A percentile compares a stretch with the other conserved stretches of the same genome.
phyloP scores from a whole-genome alignment of 2,797 vertebrate species.

The Bufotes viridis region DNA sequence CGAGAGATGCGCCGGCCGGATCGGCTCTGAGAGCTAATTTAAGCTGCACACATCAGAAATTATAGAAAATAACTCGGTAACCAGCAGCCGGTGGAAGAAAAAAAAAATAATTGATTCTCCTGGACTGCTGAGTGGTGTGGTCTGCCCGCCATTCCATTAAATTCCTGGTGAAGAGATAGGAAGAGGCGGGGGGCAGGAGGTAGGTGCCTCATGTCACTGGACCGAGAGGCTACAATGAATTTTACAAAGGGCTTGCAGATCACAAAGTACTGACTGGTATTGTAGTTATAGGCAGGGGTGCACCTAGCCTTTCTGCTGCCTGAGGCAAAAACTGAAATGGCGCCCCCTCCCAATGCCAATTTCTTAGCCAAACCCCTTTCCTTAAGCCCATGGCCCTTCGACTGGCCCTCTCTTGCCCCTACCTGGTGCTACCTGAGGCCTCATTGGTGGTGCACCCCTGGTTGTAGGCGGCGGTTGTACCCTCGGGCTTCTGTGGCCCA shows the following conservation, averaged over 20 bases:
- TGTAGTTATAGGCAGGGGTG: neutral
- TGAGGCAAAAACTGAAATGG: no score
- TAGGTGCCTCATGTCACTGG: neutral
- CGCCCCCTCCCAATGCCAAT: no score
- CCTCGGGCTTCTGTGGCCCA: no score
- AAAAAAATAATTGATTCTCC: conserved; percentile 66
- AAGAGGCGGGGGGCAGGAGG: neutral
- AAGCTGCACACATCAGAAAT: conserved; percentile 68
- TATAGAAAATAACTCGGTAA: conserved; percentile 71
- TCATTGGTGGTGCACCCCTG: no score
- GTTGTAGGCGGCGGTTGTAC: no score
- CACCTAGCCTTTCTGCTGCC: no score
- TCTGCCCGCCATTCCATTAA: conserved; percentile 66
- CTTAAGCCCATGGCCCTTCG: no score
- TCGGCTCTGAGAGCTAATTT: conserved; percentile 64
- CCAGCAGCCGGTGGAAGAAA: conserved; percentile 30
- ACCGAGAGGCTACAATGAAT: neutral
- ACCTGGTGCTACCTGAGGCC: no score
- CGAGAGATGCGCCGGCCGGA: neutral
- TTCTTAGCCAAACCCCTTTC: no score
- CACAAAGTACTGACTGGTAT: neutral
- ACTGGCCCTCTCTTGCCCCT: no score
- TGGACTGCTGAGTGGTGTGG: conserved; percentile 63
- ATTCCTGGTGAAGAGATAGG: conserved; percentile 52
- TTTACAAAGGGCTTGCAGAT: neutral